phyloP scores from a whole-genome alignment of 2,797 vertebrate species.

The Onychomys arenicola region DNA sequence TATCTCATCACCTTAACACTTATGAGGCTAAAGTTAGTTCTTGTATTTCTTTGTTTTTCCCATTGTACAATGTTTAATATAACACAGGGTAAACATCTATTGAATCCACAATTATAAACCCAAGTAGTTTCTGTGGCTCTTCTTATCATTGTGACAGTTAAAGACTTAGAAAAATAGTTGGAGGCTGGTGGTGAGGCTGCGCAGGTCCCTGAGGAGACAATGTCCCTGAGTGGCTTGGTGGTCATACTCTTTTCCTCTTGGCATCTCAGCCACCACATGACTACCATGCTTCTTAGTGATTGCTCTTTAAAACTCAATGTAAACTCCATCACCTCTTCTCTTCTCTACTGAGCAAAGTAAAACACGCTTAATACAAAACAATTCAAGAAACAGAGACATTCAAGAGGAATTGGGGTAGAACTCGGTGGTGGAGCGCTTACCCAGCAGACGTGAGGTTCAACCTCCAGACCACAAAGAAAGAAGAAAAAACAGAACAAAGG shows the following conservation, averaged over 20 bases:
- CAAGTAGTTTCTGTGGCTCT: neutral
- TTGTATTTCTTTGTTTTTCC: neutral
- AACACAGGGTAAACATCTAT: neutral
- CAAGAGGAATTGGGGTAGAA: neutral
- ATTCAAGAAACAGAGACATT: neutral
- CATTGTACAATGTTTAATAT: neutral
- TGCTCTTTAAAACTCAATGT: neutral
- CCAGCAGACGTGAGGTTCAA: neutral
- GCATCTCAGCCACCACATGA: neutral
- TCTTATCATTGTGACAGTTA: neutral
- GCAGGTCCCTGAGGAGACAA: neutral
- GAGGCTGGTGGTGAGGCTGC: neutral
- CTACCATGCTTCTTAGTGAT: neutral
- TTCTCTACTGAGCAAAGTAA: neutral
- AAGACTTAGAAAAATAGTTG: neutral
- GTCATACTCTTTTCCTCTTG: neutral
- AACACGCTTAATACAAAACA: neutral
- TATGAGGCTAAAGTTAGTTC: neutral
- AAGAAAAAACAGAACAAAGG: neutral
- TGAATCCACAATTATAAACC: neutral
- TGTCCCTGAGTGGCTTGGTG: too few species aligned
- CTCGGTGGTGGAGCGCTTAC: too few species aligned
- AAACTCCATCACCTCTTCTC: constrained; percentile 9
- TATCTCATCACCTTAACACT: constrained; percentile 7
- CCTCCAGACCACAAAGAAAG: neutral